Evolutionary conservation across 2,888 invertebrate genomes (phyloP).

Genomic region (Noctua janthe): DNA sequence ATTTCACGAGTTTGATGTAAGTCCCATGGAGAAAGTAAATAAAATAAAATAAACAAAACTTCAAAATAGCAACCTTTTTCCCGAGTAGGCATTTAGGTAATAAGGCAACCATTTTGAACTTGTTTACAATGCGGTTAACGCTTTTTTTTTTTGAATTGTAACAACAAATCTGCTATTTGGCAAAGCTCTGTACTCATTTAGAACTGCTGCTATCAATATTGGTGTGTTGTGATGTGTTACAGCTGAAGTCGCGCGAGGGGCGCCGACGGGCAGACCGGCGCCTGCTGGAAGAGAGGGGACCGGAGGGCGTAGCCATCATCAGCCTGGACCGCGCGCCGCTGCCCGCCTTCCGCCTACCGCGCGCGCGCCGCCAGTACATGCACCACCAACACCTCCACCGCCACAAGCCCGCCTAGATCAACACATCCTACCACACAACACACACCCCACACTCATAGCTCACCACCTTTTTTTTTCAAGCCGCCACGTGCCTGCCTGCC

Average conservation of each 20-base stretch:
- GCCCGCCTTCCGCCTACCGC: conserved; percentile 78
- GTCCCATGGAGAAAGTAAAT: background rate
- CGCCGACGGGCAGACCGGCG: conserved; percentile 60
- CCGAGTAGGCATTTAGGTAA: background rate
- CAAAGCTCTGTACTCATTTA: background rate
- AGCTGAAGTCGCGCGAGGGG: conserved; percentile 35
- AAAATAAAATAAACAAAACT: background rate
- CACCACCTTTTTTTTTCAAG: background rate
- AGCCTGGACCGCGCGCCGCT: conserved; percentile 75
- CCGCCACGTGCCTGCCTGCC: too few relatives aligned
- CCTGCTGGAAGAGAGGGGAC: conserved; percentile 73
- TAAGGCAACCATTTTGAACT: background rate
- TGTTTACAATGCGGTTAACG: background rate
- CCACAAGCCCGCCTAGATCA: conserved; percentile 2
- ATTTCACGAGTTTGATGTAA: background rate
- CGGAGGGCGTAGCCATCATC: conserved; percentile 73
- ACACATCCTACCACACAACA: background rate
- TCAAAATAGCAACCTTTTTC: too few relatives aligned
- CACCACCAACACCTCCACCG: conserved; percentile 8
- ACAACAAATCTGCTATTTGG: too few relatives aligned
- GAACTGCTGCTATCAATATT: conserved; percentile 1
- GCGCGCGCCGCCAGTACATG: conserved; percentile 79
- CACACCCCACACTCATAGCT: background rate
- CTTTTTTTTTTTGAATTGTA: background rate
- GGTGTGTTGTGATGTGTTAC: background rate